Evolutionary conservation across 2,888 invertebrate species (phyloP), one percentile per base, ranked within the genome.

Genomic region (Amblyjoppa proteus): DNA sequence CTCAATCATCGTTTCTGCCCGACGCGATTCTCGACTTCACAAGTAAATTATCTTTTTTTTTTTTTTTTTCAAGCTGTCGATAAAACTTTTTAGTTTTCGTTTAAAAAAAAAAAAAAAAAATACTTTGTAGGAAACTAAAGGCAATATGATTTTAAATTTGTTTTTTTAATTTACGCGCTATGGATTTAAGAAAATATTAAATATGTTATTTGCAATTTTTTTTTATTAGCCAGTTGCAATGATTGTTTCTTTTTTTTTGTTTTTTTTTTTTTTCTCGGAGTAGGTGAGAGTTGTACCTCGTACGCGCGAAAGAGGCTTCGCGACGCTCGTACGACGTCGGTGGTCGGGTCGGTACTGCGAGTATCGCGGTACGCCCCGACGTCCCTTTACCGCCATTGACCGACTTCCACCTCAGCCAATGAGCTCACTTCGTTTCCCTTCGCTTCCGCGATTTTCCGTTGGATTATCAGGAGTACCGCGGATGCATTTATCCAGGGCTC

Each of bases 321-420:
- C 78, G 87, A 88, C 87, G 87, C 86, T 88, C 87, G 75, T 81
- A 85, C 88, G 89, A 84, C 91, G 91, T 88, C 91, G 91, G 89
- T 90, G 90, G 92, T 92, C 92, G 90, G 91, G 91, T 90, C 90
- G 91, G 90, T 91, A 94, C 94, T 94, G 93, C 89, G 89, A 91
- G 89, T 87, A 82, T 88, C 80, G 83, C 85, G 84, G 38, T 34
- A 79, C 80, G 81, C 90, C 91, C 91, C 91, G 91, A 90, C 91
- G 89, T 91, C 90, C 91, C 91, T 91, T 88, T 88, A 88, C 90
- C 90, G 89, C 90, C 91, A 92, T 92, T 92, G 92, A 92, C 92
- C 92, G 89, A 86, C 88, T 87, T 45, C 88, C 87, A 85, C 82
- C 70, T 79, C 88, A 87, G 81, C 89, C 90, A 91, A 90, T 90